Base-by-base conservation (phyloP, 2,888 invertebrate species). In the Lithodes maja region DNA sequence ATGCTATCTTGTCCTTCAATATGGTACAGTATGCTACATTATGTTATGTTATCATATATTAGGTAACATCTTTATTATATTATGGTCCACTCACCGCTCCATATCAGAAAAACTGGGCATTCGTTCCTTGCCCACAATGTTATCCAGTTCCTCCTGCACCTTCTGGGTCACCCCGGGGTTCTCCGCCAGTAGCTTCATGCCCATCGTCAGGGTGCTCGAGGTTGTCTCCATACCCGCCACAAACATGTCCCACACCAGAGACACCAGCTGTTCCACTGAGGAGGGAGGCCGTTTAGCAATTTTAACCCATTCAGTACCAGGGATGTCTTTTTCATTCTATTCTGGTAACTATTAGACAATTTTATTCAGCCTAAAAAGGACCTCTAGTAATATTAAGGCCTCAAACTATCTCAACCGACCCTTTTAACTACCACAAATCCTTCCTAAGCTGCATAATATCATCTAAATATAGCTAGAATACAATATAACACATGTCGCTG, bases 181-280 rank as follows among this genome's bases (percentile, higher is more conserved):
- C 9, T 74, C 7, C 0, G 84, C 17, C 55, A 84, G 17, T 3
- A 84, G 84, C 7, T 84, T 52, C 49, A 84, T 54, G 2, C 52
- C 84, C 52, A 15, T 75, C 1, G 9, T 33, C 9, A 84, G 75
- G 33, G 84, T 84, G 3, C 33, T 55, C 0, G 84, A 75, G 7
- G 54, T 84, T 15, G 84, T 84, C 75, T 84, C 84, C 53, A 17
- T 75, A 12, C 84, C 84, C 5, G 84, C 84, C 54, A 75, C 54
- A 49, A 84, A 84, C 75, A 84, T 69, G 33, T 83, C 83, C 15
- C 33, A 52, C 12, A 83, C 2, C 69, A 83, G n/a, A 5, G 69
- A 69, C n/a, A 50, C 53, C 54, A 83, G 83, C n/a, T 83, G 69
- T 3, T 81, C 81, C 81, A 81, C 81, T 81, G 12, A 2, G n/a